Percentiles rank a stretch among this genome's conserved stretches.
Evolutionary conservation across 2,113 vertebrate species (phyloP).

Genomic region (Chlamydotis undulata): DNA sequence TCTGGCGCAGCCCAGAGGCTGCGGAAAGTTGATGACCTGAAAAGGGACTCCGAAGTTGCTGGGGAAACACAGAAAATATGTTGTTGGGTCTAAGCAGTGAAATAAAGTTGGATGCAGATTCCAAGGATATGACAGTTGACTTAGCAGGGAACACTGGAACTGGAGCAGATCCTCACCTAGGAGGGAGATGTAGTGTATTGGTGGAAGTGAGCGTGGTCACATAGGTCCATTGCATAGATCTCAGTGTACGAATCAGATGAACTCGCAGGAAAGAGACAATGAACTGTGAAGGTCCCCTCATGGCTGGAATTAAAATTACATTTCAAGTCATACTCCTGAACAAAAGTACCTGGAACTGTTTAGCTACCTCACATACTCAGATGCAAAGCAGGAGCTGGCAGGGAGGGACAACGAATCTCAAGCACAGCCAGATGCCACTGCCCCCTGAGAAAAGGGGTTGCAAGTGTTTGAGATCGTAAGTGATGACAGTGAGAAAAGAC

Average conservation of each 20-base stretch:
- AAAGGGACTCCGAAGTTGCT: not conserved
- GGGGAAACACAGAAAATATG: not conserved
- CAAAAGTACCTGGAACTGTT: not conserved
- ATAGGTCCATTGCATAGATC: not conserved
- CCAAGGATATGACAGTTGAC: not conserved
- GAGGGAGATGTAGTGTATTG: not conserved
- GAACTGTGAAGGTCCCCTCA: not conserved
- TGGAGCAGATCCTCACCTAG: not conserved
- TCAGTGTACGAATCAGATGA: not conserved
- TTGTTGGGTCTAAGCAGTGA: not conserved
- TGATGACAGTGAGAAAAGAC: not conserved
- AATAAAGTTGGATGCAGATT: not conserved
- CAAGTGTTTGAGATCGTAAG: not conserved
- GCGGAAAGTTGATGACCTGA: not conserved
- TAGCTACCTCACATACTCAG: not conserved
- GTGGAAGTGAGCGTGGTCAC: not conserved
- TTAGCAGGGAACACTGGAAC: not conserved
- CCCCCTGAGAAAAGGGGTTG: not conserved
- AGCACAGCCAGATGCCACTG: not conserved
- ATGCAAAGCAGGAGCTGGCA: not conserved
- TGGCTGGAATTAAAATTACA: conserved; percentile 12
- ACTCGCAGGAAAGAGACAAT: not conserved
- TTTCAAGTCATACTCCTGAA: not conserved
- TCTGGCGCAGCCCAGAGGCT: not conserved
- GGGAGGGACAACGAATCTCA: not conserved